Percentiles rank a stretch among this genome's conserved stretches.
Conservation (phyloP, 2,113 vertebrate genomes). For the Nothoprocta pentlandii region DNA sequence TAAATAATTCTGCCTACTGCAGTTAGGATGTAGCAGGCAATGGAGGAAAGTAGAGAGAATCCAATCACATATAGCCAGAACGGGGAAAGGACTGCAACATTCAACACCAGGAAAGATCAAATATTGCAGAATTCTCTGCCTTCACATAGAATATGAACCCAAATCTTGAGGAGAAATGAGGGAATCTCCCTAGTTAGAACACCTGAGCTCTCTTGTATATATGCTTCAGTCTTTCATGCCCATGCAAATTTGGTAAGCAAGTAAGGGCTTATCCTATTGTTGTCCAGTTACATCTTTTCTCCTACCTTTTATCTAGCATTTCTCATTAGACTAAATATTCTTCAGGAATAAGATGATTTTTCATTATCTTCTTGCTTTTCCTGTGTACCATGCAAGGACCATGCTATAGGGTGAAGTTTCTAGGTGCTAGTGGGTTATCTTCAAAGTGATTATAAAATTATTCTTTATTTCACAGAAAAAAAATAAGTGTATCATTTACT, state of each 20-base stretch:
- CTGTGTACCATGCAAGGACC: background rate
- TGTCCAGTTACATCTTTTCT: background rate
- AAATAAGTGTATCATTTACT: background rate
- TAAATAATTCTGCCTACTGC: background rate
- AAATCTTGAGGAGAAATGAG: background rate
- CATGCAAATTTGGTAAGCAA: background rate
- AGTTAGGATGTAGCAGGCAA: background rate
- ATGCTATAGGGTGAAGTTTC: background rate
- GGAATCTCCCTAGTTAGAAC: background rate
- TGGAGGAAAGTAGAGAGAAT: background rate
- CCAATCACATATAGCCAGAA: background rate
- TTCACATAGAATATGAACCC: background rate
- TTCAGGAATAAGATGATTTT: background rate
- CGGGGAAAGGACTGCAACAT: background rate
- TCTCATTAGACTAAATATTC: background rate
- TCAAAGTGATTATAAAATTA: background rate
- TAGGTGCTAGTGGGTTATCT: fast-evolving
- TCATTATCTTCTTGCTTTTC: background rate
- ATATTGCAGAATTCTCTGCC: background rate
- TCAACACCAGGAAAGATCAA: background rate
- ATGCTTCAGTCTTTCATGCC: background rate
- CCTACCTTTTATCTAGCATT: background rate
- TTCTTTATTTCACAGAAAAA: background rate
- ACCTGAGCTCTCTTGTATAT: fast-evolving
- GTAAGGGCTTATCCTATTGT: background rate